Evolutionary conservation across 2,113 vertebrate genomes (phyloP).

Genomic region (Tyto alba): DNA sequence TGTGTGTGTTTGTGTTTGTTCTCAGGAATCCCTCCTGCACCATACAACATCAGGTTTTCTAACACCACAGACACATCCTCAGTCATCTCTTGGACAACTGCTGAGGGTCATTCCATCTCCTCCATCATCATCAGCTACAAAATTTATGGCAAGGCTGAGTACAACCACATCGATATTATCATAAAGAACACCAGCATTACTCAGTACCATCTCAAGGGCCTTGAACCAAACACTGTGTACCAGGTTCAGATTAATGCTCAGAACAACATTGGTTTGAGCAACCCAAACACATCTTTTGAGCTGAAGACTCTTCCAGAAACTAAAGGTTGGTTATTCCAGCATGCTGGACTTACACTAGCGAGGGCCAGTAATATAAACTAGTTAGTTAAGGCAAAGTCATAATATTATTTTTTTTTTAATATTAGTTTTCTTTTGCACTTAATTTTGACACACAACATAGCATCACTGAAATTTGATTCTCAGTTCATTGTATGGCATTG

Average conservation of each 20-base stretch:
- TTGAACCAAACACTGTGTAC: constrained; percentile 78
- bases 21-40: constrained; percentile 80
- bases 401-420: not conserved
- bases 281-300: constrained; percentile 58
- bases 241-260: constrained; percentile 79
- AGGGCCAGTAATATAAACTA: not conserved
- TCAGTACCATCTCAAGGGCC: constrained; percentile 81
- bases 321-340: constrained; percentile 65
- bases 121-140: constrained; percentile 82
- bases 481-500: not conserved
- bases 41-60: constrained; percentile 76
- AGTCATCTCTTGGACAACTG: constrained; percentile 77
- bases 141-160: constrained; percentile 71
- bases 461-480: not conserved
- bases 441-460: not conserved
- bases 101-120: constrained; percentile 83
- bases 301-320: constrained; percentile 75
- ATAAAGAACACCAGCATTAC: constrained; percentile 75
- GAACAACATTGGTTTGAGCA: constrained; percentile 83
- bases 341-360: not conserved
- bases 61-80: constrained; percentile 84
- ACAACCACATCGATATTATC: constrained; percentile 80
- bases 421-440: not conserved
- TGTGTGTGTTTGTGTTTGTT: constrained; percentile 33
- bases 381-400: not conserved